These are phyloP conservation scores for Ornithoptera alexandrae DNA, from an alignment of 2,888 invertebrate species.

Conservation along the genomic window DNA sequence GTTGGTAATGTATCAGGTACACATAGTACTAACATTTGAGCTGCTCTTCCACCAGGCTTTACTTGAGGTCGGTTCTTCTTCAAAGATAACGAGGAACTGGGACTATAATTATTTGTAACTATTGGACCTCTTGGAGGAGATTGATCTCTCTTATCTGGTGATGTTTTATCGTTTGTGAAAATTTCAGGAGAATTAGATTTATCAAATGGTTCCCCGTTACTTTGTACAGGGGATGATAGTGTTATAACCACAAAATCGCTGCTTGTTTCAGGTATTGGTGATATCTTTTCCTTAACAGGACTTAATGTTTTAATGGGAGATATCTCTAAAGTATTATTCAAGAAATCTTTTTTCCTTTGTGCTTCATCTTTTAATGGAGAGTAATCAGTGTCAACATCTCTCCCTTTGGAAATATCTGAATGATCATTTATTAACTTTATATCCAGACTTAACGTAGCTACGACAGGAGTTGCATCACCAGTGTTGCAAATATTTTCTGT, in stretches of 20 bases:
- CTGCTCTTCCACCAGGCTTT: slow-evolving; percentile 61
- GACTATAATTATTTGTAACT: slow-evolving; percentile 48
- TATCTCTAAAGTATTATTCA: slow-evolving; percentile 80
- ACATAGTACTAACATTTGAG: slow-evolving; percentile 72
- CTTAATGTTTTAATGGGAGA: slow-evolving; percentile 79
- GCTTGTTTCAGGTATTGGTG: slow-evolving; percentile 59
- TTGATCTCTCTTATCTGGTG: slow-evolving; percentile 62
- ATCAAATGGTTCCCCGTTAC: slow-evolving; percentile 65
- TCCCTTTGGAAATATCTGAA: slow-evolving; percentile 29
- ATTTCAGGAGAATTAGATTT: slow-evolving; percentile 67
- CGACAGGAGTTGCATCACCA: slow-evolving; percentile 28
- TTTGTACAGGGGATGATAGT: slow-evolving; percentile 61
- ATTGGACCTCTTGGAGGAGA: slow-evolving; percentile 64
- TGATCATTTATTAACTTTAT: slow-evolving; percentile 41
- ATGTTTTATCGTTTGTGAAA: slow-evolving; percentile 70
- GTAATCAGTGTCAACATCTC: slow-evolving; percentile 46
- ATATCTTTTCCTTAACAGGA: slow-evolving; percentile 55
- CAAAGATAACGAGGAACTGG: slow-evolving; percentile 62
- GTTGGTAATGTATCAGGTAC: slow-evolving; percentile 56
- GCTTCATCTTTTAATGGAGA: slow-evolving; percentile 64
- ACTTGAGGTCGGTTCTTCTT: slow-evolving; percentile 68
- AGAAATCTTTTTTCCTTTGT: slow-evolving; percentile 74
- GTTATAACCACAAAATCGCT: slow-evolving; percentile 65
- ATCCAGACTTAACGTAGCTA: slow-evolving; percentile 34
- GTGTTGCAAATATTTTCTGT: slow-evolving; percentile 24